phyloP scores from a whole-genome alignment of 2,797 vertebrate species.

The Pogonophryne albipinna region DNA sequence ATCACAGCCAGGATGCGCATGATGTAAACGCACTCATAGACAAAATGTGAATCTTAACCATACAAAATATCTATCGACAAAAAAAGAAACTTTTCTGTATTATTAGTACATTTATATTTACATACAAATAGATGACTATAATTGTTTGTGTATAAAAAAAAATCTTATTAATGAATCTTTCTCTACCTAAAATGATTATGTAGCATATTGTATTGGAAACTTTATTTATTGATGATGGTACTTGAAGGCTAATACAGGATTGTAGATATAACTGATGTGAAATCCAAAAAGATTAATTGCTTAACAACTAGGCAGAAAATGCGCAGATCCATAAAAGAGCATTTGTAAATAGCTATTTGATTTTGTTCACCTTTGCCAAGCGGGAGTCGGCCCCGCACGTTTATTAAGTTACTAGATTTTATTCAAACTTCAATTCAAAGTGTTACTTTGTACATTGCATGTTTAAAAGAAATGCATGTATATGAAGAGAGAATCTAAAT shows the following conservation, averaged over 20 bases:
- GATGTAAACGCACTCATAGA: background rate
- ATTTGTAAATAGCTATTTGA: conserved; percentile 84
- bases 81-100: conserved; percentile 28
- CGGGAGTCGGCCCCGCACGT: conserved; percentile 67
- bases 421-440: conserved; percentile 62
- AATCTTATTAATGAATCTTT: conserved; percentile 18
- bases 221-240: conserved; percentile 54
- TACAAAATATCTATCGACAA: conserved; percentile 23
- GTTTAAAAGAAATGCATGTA: conserved; percentile 82
- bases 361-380: conserved; percentile 44
- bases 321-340: conserved; percentile 60
- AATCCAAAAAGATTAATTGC: conserved; percentile 50
- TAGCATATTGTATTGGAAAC: conserved; percentile 45
- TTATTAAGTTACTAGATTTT: conserved; percentile 58
- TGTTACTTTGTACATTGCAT: conserved; percentile 87
- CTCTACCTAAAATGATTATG: conserved; percentile 32
- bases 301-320: conserved; percentile 19
- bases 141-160: conserved; percentile 41
- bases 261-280: conserved; percentile 27
- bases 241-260: conserved; percentile 49
- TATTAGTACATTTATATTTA: conserved; percentile 51
- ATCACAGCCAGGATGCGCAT: background rate
- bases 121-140: background rate
- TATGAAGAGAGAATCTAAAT: conserved; percentile 63
- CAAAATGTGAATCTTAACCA: conserved; percentile 26